These are phyloP conservation scores for Solen grandis DNA, from an alignment of 1,140 invertebrate genomes.

Conservation along the genomic window DNA sequence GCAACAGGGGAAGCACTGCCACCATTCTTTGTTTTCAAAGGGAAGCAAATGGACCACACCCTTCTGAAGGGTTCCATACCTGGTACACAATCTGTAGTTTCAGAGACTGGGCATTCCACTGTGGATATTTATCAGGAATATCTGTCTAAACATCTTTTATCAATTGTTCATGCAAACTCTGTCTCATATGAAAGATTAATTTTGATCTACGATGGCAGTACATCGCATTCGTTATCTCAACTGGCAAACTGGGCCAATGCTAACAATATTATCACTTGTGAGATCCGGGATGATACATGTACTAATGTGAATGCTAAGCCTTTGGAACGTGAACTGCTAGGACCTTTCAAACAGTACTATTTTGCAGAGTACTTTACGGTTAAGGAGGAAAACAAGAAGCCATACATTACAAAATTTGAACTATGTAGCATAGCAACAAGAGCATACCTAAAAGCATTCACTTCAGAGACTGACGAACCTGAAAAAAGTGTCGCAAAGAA, in stretches of 20 bases:
- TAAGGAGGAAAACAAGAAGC: background rate
- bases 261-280: constrained; percentile 19
- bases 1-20: constrained; percentile 29
- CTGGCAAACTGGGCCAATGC: constrained; percentile 37
- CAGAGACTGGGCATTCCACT: constrained; percentile 26
- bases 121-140: too few relatives aligned
- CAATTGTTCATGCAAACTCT: too few relatives aligned
- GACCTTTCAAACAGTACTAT: constrained; percentile 30
- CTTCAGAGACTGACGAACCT: too few relatives aligned
- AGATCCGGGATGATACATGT: constrained; percentile 29
- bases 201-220: constrained; percentile 26
- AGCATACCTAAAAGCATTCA: constrained; percentile 25
- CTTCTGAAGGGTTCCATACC: constrained; percentile 18
- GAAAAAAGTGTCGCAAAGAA: too few relatives aligned
- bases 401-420: constrained; percentile 9
- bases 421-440: constrained; percentile 11
- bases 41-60: constrained; percentile 10
- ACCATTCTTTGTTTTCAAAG: constrained; percentile 47
- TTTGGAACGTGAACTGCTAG: constrained; percentile 17
- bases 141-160: too few relatives aligned
- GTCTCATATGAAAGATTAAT: too few relatives aligned
- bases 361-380: background rate
- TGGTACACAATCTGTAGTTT: constrained; percentile 8
- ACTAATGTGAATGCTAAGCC: constrained; percentile 33
- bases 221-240: background rate